Conservation (phyloP, 2,888 invertebrate species). For the Lamproptera curius region DNA sequence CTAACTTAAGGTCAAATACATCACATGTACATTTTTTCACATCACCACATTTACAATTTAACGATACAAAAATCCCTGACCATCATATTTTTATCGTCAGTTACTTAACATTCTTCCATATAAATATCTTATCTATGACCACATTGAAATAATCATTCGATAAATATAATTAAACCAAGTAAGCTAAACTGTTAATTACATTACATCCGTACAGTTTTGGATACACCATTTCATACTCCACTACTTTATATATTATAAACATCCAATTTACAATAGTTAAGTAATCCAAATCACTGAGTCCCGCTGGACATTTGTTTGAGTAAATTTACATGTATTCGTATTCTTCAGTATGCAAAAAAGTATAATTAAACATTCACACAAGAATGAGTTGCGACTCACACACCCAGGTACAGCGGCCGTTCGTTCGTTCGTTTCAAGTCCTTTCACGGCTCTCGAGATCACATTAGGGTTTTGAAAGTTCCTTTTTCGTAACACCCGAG, state of each 20-base stretch:
- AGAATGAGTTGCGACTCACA: no score
- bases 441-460: slow-evolving; percentile 5
- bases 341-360: no score
- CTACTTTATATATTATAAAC: no score
- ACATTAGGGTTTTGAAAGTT: slow-evolving; percentile 7
- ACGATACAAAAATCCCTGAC: slow-evolving; percentile 8
- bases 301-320: no score
- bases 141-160: background rate
- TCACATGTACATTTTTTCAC: background rate
- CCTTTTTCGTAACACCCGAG: slow-evolving; percentile 19
- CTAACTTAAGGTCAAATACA: background rate
- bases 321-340: no score
- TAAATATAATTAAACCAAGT: slow-evolving; percentile 4
- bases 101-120: slow-evolving; percentile 3
- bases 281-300: no score
- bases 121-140: slow-evolving; percentile 13
- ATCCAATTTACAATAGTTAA: no score
- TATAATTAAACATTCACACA: no score
- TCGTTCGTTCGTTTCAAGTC: slow-evolving; percentile 2
- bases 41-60: slow-evolving; percentile 2
- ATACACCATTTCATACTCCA: no score
- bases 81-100: slow-evolving; percentile 1
- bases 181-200: background rate
- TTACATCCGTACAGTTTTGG: no score
- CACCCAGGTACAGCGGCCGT: background rate